Conservation (phyloP, 2,113 vertebrate species). For the Maccullochella peelii region DNA sequence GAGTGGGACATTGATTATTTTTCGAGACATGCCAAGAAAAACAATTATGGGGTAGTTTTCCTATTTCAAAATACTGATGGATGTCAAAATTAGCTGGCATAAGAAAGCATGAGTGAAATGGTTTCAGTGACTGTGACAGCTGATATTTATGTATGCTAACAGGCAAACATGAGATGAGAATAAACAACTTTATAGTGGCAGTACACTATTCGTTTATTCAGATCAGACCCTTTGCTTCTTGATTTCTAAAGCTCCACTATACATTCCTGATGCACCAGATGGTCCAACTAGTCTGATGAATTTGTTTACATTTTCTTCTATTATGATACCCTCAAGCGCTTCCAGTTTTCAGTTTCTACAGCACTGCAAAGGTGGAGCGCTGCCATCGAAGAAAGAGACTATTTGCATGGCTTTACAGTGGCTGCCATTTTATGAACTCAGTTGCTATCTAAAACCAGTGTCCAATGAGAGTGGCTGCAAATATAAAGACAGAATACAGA, state of each 20-base stretch:
- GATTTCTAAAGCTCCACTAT: conserved; percentile 14
- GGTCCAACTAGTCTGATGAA: conserved; percentile 13
- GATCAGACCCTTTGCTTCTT: neutral
- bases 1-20: conserved; percentile 13
- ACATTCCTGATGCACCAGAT: conserved; percentile 34
- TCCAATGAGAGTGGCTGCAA: conserved; percentile 26
- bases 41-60: neutral
- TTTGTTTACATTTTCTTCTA: conserved; percentile 31
- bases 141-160: conserved; percentile 22
- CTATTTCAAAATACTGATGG: conserved; percentile 1
- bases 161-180: conserved; percentile 18
- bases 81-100: conserved; percentile 4
- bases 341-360: neutral
- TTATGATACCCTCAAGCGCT: conserved; percentile 9
- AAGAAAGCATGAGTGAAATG: conserved; percentile 17
- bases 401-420: conserved; percentile 16
- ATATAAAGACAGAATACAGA: conserved; percentile 6
- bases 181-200: neutral
- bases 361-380: conserved; percentile 10
- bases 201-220: neutral
- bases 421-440: conserved; percentile 28
- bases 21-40: conserved; percentile 17
- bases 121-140: conserved; percentile 12
- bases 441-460: conserved; percentile 18
- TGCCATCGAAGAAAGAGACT: neutral